Base-by-base conservation (phyloP, 1,140 invertebrate species). In the Teleogryllus occipitalis region DNA sequence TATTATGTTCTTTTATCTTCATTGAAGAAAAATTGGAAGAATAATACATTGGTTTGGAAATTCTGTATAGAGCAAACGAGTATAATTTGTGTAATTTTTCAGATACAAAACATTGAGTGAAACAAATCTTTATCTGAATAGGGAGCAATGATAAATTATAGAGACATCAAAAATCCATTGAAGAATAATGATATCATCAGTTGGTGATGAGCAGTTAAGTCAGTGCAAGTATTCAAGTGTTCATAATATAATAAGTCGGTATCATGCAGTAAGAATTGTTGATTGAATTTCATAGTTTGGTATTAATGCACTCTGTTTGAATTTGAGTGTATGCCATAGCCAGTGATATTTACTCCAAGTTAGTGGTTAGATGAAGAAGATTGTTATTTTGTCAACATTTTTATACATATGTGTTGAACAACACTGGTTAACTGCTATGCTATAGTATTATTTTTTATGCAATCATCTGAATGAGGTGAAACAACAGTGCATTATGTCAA, bases 151-250 rank as follows among this genome's bases (percentile, higher is more conserved):
- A 39, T 39, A 39, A 2, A 39, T 39, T 39, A 39, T 5, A 39
- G 27, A 39, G 27, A 39, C 27, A 39, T 39, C 27, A 39, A 39
- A 39, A 39, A 39, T 39, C 27, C 27, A 39, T 39, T 5, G 5
- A 39, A 39, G 27, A 39, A 39, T 39, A 39, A 39, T 39, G 27
- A 39, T 39, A 39, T 39, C 27, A 39, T 39, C 27, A 39, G 27
- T 39, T 39, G 27, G 27, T 39, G 27, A 39, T 39, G 27, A 39
- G 27, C 27, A 39, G 27, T 39, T 39, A 39, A 39, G 54, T 65
- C 54, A 65, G 54, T 65, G 54, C 54, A 65, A 65, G 54, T 65
- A 65, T 65, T 65, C 54, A 65, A 65, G 54, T 65, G 54, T 65
- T 65, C 54, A 65, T 65, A 14, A 10, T 65, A 65, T 14, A 65